Evolutionary conservation across 2,797 vertebrate species (phyloP).

Genomic region (Diplodus puntazzo): DNA sequence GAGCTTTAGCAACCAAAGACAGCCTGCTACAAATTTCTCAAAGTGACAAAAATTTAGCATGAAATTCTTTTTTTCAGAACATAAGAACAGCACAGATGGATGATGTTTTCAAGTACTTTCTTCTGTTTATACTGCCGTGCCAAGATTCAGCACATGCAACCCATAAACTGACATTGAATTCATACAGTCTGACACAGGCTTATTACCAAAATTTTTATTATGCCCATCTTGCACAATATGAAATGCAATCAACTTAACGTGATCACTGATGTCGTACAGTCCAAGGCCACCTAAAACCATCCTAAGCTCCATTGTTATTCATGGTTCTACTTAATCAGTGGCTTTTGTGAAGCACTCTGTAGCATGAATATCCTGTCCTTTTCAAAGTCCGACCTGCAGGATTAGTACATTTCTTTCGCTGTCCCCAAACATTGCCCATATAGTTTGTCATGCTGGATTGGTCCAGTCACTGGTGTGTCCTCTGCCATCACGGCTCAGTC

Average conservation of each 20-base stretch:
- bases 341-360: not conserved
- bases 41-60: not conserved
- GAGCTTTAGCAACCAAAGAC: not conserved
- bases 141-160: no score
- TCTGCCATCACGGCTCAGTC: constrained; percentile 1
- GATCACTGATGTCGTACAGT: not conserved
- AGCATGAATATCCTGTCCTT: not conserved
- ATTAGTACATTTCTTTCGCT: constrained; percentile 31
- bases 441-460: constrained; percentile 31
- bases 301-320: not conserved
- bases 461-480: constrained; percentile 16
- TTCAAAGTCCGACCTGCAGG: not conserved
- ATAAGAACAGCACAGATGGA: not conserved
- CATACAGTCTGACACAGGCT: not conserved
- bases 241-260: not conserved
- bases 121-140: no score
- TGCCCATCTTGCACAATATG: not conserved
- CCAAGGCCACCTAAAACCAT: not conserved
- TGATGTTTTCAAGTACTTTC: no score
- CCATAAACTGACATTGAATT: not conserved
- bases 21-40: not conserved
- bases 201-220: not conserved
- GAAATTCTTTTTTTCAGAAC: not conserved
- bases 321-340: not conserved
- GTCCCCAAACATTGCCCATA: not conserved